Base-by-base conservation (phyloP, 1,140 invertebrate genomes). In the Calliopsis andreniformis region DNA sequence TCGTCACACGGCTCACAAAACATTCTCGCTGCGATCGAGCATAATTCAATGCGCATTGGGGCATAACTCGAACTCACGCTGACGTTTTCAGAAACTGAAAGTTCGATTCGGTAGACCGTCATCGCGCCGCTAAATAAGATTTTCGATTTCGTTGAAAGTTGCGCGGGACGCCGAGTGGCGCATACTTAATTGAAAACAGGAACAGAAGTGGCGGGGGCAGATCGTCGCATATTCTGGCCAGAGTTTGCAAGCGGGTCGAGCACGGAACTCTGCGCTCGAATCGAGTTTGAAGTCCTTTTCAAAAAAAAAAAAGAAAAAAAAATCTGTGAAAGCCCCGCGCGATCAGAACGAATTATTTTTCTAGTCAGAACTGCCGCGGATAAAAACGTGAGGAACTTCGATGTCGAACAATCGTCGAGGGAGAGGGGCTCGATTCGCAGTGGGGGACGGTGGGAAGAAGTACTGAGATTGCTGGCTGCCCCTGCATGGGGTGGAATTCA, bases 401-500 rank as follows among this genome's bases (percentile, higher is more conserved):
- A 35, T 18, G 35, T 49, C 25, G 49, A 43, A 30, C 45, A n/a
- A 49, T 64, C 66, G n/a, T 66, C 30, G 53, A 25, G 14, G 25
- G 20, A 49, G 23, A 23, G 18, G 14, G n/a, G 10, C 25, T 25
- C 39, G 39, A n/a, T 6, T 43, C 39, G 5, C 39, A n/a, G n/a
- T 68, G 20, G 43, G 16, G 25, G 25, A 8, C 43, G 25, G n/a
- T n/a, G 32, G 42, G 66, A 53, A 66, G 43, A 70, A 69, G 76
- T 12, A 42, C 28, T 43, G 56, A 43, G 64, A 81, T 76, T 80
- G 64, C 51, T 45, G 61, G 43, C 51, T 16, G 55, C 18, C 43
- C 18, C 25, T 66, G 66, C 55, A 35, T 53, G 14, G 64, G 42
- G 79, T 8, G 39, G 63, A 69, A 83, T 69, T 58, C 56, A 39